Evolutionary conservation across 2,113 vertebrate species (phyloP).

Genomic region (Balaeniceps rex): DNA sequence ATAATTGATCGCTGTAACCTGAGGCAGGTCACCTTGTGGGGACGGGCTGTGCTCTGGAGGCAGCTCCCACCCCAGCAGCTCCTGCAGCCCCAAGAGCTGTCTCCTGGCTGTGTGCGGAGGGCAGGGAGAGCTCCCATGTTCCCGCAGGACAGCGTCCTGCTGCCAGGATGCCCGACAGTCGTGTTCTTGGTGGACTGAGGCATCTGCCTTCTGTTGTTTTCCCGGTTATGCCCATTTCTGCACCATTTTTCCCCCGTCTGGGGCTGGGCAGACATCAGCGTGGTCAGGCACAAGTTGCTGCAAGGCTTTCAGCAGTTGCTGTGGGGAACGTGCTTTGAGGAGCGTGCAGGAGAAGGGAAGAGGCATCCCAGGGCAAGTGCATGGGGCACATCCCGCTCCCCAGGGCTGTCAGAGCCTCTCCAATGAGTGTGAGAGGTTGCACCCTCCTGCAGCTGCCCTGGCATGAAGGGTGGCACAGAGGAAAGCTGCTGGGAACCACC

Average conservation of each 20-base stretch:
- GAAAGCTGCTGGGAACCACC: not conserved
- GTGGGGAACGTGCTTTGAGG: no score
- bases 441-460: not conserved
- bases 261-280: not conserved
- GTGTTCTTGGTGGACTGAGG: not conserved
- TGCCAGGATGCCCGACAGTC: not conserved
- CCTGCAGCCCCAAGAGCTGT: not conserved
- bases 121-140: not conserved
- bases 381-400: not conserved
- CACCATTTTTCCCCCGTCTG: fast-evolving
- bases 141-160: not conserved
- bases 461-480: not conserved
- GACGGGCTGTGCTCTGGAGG: not conserved
- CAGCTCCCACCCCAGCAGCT: not conserved
- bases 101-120: not conserved
- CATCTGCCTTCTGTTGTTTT: not conserved
- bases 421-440: not conserved
- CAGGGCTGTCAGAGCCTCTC: not conserved
- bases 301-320: not conserved
- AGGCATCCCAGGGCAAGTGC: not conserved
- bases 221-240: not conserved
- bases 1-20: not conserved
- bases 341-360: not conserved
- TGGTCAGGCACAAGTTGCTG: not conserved
- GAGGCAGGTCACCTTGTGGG: not conserved